phyloP scores from a whole-genome alignment of 1,140 invertebrate genomes.

The Trachymyrmex cornetzi region DNA sequence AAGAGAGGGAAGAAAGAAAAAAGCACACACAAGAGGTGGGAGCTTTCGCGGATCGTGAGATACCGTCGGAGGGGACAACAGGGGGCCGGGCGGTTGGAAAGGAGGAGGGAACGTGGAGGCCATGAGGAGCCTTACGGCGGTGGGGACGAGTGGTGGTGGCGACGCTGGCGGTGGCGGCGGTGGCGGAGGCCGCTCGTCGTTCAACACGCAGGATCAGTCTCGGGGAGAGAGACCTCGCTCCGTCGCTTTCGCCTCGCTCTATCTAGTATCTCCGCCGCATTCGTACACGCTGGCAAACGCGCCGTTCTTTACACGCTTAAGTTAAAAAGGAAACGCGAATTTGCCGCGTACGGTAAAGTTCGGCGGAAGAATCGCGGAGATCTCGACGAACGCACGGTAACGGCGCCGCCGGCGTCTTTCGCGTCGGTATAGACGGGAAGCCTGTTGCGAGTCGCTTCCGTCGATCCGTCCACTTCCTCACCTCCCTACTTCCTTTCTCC shows the following conservation, averaged over 20 bases:
- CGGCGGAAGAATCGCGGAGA: background rate
- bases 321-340: slow-evolving; percentile 27
- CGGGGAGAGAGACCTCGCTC: slow-evolving; percentile 75
- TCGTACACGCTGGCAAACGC: slow-evolving; percentile 78
- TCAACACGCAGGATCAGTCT: slow-evolving; percentile 82
- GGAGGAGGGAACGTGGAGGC: slow-evolving; percentile 8
- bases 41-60: slow-evolving; percentile 45
- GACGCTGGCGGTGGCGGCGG: slow-evolving; percentile 52
- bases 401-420: background rate
- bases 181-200: slow-evolving; percentile 74
- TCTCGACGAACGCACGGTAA: slow-evolving; percentile 5
- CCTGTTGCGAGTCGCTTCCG: slow-evolving; percentile 33
- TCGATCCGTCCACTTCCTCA: background rate
- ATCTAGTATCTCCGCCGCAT: slow-evolving; percentile 82
- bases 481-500: background rate
- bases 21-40: slow-evolving; percentile 46
- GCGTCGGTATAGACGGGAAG: slow-evolving; percentile 7
- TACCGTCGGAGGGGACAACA: background rate
- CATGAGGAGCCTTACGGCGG: slow-evolving; percentile 47
- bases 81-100: background rate
- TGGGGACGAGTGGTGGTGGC: slow-evolving; percentile 57
- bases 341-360: background rate
- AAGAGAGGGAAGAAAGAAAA: slow-evolving; percentile 40
- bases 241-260: slow-evolving; percentile 78
- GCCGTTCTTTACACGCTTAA: slow-evolving; percentile 52